Evolutionary conservation across 2,797 vertebrate genomes (phyloP).

Genomic region (Streptopelia turtur): DNA sequence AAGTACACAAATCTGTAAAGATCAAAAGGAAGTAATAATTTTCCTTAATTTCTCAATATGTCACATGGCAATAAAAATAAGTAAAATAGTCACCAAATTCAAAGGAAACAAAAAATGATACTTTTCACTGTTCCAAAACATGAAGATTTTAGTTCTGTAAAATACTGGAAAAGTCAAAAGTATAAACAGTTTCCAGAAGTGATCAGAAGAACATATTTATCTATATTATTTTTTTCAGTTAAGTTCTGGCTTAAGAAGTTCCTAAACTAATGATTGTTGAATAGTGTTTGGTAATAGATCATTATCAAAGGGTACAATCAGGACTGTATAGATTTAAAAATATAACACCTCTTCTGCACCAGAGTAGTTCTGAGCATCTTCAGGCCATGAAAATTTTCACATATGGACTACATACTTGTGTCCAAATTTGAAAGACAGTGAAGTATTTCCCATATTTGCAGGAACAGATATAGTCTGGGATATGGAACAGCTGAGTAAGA

Average conservation of each 20-base stretch:
- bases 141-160: neutral
- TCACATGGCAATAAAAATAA: neutral
- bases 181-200: neutral
- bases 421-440: neutral
- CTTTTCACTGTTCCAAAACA: neutral
- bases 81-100: neutral
- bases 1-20: neutral
- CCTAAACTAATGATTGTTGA: neutral
- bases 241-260: neutral
- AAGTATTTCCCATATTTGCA: neutral
- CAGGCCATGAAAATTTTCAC: neutral
- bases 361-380: neutral
- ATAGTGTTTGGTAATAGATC: neutral
- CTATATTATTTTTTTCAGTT: neutral
- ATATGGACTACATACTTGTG: neutral
- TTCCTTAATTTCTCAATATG: neutral
- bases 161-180: neutral
- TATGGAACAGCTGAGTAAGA: neutral
- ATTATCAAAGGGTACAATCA: neutral
- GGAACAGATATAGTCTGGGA: neutral
- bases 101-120: fast-evolving
- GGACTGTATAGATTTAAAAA: neutral
- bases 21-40: neutral
- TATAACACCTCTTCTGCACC: neutral
- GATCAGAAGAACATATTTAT: neutral